A percentile compares a stretch with the other conserved stretches of the same genome.
These are phyloP conservation scores for Alethe diademata DNA, from an alignment of 2,113 vertebrate genomes.

Conservation along the genomic window DNA sequence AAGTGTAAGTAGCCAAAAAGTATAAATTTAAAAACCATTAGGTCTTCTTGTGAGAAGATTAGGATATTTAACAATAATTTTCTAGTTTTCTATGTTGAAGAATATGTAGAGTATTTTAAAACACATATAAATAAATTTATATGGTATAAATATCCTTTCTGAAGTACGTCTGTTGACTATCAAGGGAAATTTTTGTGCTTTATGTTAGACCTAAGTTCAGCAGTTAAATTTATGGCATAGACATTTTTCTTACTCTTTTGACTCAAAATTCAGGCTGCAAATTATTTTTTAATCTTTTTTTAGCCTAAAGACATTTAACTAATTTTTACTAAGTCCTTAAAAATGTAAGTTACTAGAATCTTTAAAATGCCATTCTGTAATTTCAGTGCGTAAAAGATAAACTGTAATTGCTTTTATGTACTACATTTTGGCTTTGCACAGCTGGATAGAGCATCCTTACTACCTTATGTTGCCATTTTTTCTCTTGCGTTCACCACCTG, in stretches of 20 bases:
- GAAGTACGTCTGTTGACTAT: neutral
- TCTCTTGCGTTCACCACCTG: constrained; percentile 64
- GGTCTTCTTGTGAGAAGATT: neutral
- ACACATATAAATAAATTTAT: neutral
- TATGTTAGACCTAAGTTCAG: neutral
- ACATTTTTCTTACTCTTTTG: neutral
- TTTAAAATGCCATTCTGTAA: neutral
- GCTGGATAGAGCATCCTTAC: constrained; percentile 40
- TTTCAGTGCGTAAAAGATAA: constrained; percentile 16
- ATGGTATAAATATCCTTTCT: neutral
- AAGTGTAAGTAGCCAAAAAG: neutral
- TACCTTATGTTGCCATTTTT: constrained; percentile 66
- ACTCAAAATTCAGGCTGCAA: neutral
- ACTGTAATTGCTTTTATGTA: constrained; percentile 51
- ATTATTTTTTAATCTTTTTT: neutral
- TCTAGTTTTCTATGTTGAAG: neutral
- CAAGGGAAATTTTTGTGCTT: neutral
- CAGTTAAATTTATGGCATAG: neutral
- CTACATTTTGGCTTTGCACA: neutral
- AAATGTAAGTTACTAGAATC: neutral
- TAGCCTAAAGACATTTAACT: neutral
- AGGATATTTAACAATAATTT: neutral
- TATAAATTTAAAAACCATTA: neutral
- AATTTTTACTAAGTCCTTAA: neutral
- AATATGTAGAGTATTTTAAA: neutral